These are phyloP conservation scores for Grus americana DNA, from an alignment of 2,113 vertebrate species.

Conservation along the genomic window DNA sequence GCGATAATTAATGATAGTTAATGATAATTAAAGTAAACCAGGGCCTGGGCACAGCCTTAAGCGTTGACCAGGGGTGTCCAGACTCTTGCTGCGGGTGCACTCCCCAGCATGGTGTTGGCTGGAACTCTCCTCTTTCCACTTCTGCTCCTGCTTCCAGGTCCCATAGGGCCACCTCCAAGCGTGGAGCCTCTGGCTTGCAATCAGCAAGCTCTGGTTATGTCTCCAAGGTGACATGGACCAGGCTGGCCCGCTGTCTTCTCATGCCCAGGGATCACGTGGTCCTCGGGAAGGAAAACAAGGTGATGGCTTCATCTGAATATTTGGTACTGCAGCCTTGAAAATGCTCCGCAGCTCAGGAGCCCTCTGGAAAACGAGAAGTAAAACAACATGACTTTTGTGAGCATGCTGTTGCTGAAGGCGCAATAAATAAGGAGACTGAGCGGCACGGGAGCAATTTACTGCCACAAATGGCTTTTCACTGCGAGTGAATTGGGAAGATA, in stretches of 20 bases:
- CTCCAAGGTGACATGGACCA: background rate
- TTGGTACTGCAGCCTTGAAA: background rate
- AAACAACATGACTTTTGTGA: background rate
- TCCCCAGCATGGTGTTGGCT: background rate
- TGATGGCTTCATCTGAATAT: background rate
- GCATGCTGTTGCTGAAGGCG: background rate
- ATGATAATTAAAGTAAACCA: background rate
- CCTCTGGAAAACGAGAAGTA: background rate
- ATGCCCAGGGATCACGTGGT: background rate
- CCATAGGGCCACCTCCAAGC: background rate
- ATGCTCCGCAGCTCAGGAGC: background rate
- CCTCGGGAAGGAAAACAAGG: background rate
- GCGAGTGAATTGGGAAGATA: background rate
- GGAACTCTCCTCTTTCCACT: background rate
- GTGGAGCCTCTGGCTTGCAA: background rate
- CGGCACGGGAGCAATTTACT: background rate
- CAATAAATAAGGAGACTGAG: background rate
- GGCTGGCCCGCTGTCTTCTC: background rate
- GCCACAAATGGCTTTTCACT: slow-evolving; percentile 13
- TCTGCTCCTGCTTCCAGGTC: background rate
- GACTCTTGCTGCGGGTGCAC: background rate
- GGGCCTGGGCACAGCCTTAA: background rate
- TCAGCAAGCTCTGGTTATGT: background rate
- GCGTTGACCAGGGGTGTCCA: background rate
- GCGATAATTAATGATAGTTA: background rate